phyloP scores from a whole-genome alignment of 2,113 vertebrate species.

The Taxidea taxus region DNA sequence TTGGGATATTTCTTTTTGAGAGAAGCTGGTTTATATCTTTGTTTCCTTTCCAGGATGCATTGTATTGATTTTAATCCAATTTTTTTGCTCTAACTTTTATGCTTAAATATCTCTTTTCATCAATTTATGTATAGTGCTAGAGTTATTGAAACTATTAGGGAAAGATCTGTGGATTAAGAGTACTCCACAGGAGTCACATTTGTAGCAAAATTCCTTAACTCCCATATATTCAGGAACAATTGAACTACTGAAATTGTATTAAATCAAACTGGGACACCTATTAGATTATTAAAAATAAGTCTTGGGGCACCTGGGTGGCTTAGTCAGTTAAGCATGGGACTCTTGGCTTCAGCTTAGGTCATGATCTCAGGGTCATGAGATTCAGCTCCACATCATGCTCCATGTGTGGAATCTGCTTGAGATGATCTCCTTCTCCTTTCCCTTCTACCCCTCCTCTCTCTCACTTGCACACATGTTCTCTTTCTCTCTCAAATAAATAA shows the following conservation, averaged over 20 bases:
- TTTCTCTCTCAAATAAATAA: neutral
- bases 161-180: neutral
- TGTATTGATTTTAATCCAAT: neutral
- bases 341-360: neutral
- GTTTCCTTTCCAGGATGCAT: neutral
- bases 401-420: neutral
- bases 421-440: neutral
- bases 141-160: neutral
- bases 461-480: neutral
- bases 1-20: neutral
- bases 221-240: neutral
- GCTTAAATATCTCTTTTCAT: neutral
- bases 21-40: neutral
- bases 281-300: neutral
- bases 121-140: neutral
- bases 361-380: neutral
- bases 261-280: neutral
- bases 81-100: neutral
- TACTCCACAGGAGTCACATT: neutral
- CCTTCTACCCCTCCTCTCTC: neutral
- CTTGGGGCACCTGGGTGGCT: neutral
- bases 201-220: neutral
- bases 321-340: neutral
- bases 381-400: neutral
- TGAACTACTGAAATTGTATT: neutral